phyloP scores from a whole-genome alignment of 2,888 invertebrate genomes.

The Hartigia nigra region DNA sequence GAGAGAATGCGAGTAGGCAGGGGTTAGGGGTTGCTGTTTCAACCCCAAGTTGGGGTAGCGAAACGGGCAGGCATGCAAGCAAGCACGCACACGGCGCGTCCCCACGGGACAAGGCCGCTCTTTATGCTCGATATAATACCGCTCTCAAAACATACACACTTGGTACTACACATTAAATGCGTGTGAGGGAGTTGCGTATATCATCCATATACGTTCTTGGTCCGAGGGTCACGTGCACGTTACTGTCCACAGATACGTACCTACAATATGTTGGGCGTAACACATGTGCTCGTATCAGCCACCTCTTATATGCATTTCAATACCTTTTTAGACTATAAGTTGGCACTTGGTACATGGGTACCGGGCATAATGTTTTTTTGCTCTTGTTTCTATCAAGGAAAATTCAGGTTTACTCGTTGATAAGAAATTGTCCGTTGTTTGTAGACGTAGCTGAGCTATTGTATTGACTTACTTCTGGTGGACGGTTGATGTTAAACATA shows the following conservation, averaged over 20 bases:
- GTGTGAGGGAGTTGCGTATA: background rate
- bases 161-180: constrained; percentile 18
- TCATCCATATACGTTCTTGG: background rate
- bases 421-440: background rate
- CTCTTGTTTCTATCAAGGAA: background rate
- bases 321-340: background rate
- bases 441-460: background rate
- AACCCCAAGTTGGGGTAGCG: constrained; percentile 15
- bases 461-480: background rate
- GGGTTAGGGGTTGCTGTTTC: background rate
- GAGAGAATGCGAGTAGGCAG: background rate
- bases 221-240: background rate
- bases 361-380: background rate
- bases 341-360: background rate
- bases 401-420: background rate
- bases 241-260: background rate
- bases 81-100: constrained; percentile 56
- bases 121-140: constrained; percentile 67
- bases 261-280: background rate
- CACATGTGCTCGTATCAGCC: background rate
- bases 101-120: constrained; percentile 63
- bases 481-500: background rate
- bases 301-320: background rate
- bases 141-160: constrained; percentile 66
- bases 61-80: constrained; percentile 52